Base-by-base conservation (phyloP, 2,888 invertebrate genomes). In the Zaprionus lineosus region DNA sequence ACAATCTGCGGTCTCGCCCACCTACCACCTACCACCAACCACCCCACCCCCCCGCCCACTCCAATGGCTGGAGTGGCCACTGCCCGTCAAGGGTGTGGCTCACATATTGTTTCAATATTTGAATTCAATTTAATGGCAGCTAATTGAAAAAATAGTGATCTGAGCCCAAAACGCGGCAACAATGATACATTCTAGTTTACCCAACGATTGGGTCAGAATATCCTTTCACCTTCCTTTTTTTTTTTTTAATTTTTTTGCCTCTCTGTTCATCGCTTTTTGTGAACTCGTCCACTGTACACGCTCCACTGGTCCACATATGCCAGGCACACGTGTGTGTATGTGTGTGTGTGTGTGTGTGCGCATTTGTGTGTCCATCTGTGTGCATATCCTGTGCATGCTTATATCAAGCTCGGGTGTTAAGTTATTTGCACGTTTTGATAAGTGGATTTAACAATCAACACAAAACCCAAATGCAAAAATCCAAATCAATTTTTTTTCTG, bases 51-150 rank as follows among this genome's bases (percentile, higher is more conserved):
- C n/a, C n/a, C n/a, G n/a, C n/a, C n/a, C n/a, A n/a, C n/a, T n/a
- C n/a, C n/a, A n/a, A n/a, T n/a, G n/a, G n/a, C n/a, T n/a, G n/a
- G n/a, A n/a, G n/a, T n/a, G n/a, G n/a, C n/a, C n/a, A n/a, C n/a
- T n/a, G n/a, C n/a, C n/a, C n/a, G n/a, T n/a, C n/a, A n/a, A n/a
- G 3, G 34, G 37, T 11, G 1, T 40, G 43, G 40, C 29, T 41
- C 57, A 62, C 68, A 73, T 73, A 74, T 83, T 79, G 81, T 83
- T 76, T 68, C 81, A 86, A 85, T 84, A 86, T 85, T 85, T 86
- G 86, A 84, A 78, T 78, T 86, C 84, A 83, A 85, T 86, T 86
- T 85, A 83, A 85, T 82, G 74, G 69, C 70, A 44, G 78, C 81
- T 85, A 85, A 85, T 84, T 86, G 84, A 78, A 85, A 86, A 82